These are phyloP conservation scores for Himantopus leucocephalus DNA, from an alignment of 2,113 vertebrate species.

Conservation along the genomic window DNA sequence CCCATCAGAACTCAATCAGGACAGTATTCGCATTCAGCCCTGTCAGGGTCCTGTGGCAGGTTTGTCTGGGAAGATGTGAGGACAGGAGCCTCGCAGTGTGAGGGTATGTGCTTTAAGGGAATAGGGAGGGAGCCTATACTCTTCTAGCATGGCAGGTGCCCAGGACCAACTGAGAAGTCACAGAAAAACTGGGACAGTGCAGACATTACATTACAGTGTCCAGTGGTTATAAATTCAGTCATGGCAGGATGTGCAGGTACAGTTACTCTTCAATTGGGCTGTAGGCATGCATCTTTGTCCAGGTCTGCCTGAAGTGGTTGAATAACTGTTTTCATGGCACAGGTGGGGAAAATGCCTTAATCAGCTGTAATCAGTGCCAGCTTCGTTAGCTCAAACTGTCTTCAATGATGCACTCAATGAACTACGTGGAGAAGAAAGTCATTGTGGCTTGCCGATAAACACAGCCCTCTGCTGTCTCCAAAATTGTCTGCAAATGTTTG, in stretches of 20 bases:
- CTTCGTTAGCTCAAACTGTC: neutral
- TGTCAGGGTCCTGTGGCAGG: neutral
- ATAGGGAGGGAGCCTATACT: neutral
- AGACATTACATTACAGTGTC: neutral
- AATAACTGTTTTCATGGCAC: neutral
- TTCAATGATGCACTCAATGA: neutral
- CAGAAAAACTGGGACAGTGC: neutral
- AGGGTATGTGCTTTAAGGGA: too few relatives aligned
- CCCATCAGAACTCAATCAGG: neutral
- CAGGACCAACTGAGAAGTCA: neutral
- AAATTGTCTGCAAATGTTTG: neutral
- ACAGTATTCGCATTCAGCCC: neutral
- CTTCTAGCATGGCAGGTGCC: too few relatives aligned
- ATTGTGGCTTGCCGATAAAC: neutral
- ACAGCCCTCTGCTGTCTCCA: neutral
- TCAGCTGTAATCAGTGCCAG: neutral
- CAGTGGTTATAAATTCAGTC: neutral
- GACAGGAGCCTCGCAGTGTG: neutral
- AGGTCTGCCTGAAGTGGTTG: neutral
- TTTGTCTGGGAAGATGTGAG: neutral
- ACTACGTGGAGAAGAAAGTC: neutral
- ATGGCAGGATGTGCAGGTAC: neutral
- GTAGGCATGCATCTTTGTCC: neutral
- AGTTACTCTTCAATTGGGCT: neutral
- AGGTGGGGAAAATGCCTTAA: neutral